Conservation (phyloP, 2,888 invertebrate genomes). For the Eristalis pertinax region DNA sequence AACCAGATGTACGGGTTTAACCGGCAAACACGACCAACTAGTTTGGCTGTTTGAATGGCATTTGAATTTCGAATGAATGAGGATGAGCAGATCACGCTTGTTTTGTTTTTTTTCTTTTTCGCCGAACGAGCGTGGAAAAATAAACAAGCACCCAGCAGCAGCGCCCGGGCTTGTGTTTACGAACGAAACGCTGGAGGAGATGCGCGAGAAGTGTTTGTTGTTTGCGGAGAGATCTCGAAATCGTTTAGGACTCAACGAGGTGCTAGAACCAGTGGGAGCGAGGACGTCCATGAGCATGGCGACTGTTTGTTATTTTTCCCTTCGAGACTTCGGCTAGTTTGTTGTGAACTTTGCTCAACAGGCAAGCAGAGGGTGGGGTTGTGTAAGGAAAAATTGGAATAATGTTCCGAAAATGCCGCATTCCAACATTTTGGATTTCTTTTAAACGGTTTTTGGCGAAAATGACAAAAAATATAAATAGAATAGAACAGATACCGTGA, state of each 20-base stretch:
- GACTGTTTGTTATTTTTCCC: no score
- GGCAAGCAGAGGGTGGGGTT: no score
- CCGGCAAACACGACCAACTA: not conserved
- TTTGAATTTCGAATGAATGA: conserved; percentile 1
- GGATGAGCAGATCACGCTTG: not conserved
- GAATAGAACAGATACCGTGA: no score
- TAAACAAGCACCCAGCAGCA: not conserved
- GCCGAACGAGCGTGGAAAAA: not conserved
- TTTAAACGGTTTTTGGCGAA: no score
- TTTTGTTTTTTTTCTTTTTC: not conserved
- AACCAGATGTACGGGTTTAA: conserved; percentile 31
- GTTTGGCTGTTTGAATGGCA: conserved; percentile 17
- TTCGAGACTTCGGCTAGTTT: no score
- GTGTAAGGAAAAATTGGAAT: no score
- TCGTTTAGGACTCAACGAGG: not conserved
- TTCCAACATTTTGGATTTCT: no score
- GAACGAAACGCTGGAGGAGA: not conserved
- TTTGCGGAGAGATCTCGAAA: not conserved
- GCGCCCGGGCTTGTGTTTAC: not conserved
- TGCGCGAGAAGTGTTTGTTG: not conserved
- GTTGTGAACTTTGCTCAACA: no score
- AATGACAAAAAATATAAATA: no score
- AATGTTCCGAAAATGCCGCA: no score
- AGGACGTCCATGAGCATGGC: no score
- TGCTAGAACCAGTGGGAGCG: not conserved